These are phyloP conservation scores for Graptemys geographica DNA, from an alignment of 2,797 vertebrate genomes.

Conservation along the genomic window DNA sequence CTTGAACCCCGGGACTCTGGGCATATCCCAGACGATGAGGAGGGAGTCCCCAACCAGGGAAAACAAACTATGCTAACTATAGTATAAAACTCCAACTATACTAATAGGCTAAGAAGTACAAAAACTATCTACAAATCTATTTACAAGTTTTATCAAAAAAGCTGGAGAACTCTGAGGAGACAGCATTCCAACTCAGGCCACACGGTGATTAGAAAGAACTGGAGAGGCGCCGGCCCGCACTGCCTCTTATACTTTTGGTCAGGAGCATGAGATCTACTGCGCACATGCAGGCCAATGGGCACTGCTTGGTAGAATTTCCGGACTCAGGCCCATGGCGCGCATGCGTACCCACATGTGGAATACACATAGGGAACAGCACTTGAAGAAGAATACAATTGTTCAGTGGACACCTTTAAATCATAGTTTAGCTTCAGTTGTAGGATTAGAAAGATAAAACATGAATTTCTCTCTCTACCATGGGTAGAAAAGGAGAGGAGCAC, in stretches of 20 bases:
- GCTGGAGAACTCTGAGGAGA: not conserved
- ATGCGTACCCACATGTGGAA: not conserved
- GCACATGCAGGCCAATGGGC: not conserved
- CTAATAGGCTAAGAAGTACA: not conserved
- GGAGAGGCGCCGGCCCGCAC: rapidly evolving
- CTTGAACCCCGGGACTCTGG: too few relatives aligned
- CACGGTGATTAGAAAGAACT: not conserved
- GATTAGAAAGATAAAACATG: not conserved
- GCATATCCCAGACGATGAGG: not conserved
- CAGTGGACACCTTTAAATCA: not conserved
- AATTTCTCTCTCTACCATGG: not conserved
- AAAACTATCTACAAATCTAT: not conserved
- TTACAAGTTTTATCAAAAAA: not conserved
- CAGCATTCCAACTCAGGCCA: not conserved
- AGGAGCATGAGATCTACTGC: not conserved
- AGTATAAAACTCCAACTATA: not conserved
- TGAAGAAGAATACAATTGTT: not conserved
- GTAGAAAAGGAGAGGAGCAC: not conserved
- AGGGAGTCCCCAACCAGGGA: too few relatives aligned
- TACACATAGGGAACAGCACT: not conserved
- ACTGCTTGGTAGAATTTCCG: not conserved
- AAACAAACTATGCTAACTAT: not conserved
- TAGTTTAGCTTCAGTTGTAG: not conserved
- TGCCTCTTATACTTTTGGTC: not conserved
- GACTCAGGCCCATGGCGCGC: not conserved